Conservation (phyloP, 2,888 invertebrate genomes). For the Cataglyphis altisquamis region DNA sequence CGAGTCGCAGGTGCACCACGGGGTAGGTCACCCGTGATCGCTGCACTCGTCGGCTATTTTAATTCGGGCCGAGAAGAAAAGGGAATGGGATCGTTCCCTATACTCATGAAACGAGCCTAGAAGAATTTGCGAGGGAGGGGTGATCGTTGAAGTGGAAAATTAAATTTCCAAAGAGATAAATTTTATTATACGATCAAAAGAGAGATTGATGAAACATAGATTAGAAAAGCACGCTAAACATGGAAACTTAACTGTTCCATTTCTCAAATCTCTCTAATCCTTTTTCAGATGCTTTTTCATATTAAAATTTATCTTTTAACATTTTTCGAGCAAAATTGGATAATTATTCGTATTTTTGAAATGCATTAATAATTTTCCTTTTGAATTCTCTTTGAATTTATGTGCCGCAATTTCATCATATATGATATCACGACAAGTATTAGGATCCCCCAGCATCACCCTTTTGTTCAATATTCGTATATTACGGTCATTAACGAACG, state of each 20-base stretch:
- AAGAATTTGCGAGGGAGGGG: constrained; percentile 28
- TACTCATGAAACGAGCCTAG: constrained; percentile 4
- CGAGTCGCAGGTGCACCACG: constrained; percentile 70
- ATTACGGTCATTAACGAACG: constrained; percentile 28
- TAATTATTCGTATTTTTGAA: constrained; percentile 5
- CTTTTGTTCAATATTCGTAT: constrained; percentile 1
- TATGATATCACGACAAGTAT: constrained; percentile 7
- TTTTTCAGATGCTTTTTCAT: not conserved
- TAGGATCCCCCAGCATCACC: not conserved
- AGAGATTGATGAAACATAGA: not conserved
- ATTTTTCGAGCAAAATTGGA: not conserved
- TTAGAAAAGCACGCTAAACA: not conserved
- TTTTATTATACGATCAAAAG: constrained; percentile 25
- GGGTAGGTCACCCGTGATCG: constrained; percentile 55
- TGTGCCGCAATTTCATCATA: not conserved
- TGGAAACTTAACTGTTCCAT: constrained; percentile 9
- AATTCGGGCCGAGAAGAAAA: constrained; percentile 30
- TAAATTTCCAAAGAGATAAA: constrained; percentile 43
- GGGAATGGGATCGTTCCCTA: constrained; percentile 9
- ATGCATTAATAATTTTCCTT: constrained; percentile 5
- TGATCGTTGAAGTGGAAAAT: constrained; percentile 40
- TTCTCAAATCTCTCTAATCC: not conserved
- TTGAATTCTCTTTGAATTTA: constrained; percentile 4
- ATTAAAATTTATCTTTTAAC: not conserved
- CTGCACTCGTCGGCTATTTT: constrained; percentile 67